Conservation (phyloP, 2,888 invertebrate species). For the Acleris sparsana region DNA sequence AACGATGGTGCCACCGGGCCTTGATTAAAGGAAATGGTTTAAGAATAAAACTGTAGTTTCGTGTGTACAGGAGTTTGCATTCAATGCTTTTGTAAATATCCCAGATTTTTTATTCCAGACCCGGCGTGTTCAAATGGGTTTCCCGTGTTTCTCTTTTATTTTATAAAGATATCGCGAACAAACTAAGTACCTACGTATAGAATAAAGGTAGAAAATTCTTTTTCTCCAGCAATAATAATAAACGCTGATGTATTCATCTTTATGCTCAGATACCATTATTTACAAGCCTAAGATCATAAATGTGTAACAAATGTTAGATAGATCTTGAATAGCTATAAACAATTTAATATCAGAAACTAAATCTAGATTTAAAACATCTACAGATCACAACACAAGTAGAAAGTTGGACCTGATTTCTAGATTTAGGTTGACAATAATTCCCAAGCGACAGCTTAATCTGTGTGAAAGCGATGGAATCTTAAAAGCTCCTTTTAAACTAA, state of each 20-base stretch:
- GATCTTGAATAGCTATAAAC: not conserved
- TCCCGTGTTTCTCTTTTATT: no score
- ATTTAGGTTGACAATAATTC: conserved; percentile 35
- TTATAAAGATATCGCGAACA: no score
- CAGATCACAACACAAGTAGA: conserved; percentile 19
- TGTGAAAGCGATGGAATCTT: conserved; percentile 30
- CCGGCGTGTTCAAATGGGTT: no score
- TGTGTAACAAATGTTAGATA: no score
- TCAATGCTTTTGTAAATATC: not conserved
- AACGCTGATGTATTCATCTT: no score
- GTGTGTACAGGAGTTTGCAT: not conserved
- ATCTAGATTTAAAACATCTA: conserved; percentile 10
- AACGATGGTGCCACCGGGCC: conserved; percentile 20
- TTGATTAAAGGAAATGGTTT: conserved; percentile 18
- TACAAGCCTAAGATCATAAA: not conserved
- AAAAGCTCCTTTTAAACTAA: conserved; percentile 33
- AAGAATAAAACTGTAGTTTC: conserved; percentile 11
- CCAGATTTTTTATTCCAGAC: no score
- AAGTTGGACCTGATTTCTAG: conserved; percentile 20
- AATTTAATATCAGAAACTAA: not conserved
- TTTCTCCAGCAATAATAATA: no score
- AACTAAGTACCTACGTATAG: no score
- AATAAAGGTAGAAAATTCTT: no score
- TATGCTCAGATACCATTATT: not conserved
- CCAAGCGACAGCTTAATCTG: conserved; percentile 24